phyloP scores from a whole-genome alignment of 2,888 invertebrate species.

The Charanyca ferruginea region DNA sequence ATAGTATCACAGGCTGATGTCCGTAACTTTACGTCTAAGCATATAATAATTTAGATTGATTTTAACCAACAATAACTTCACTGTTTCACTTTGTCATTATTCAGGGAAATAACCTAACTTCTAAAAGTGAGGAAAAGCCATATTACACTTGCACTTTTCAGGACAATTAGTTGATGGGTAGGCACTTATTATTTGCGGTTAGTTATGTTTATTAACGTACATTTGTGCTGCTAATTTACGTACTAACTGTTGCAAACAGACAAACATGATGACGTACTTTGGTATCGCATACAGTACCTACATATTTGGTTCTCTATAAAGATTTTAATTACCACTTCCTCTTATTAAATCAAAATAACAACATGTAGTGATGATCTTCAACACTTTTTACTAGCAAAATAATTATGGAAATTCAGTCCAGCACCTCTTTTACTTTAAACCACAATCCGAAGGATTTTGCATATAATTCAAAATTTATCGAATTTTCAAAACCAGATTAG shows the following conservation, averaged over 20 bases:
- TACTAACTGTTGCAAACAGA: neutral
- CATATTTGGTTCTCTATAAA: conserved; percentile 19
- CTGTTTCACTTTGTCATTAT: neutral
- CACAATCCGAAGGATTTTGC: too few relatives aligned
- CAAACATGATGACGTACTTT: conserved; percentile 31
- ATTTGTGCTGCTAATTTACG: neutral
- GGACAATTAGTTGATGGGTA: conserved; percentile 6
- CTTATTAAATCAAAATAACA: neutral
- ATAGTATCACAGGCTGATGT: too few relatives aligned
- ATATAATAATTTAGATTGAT: too few relatives aligned
- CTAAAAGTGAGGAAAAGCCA: neutral
- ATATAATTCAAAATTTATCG: too few relatives aligned
- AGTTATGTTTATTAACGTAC: conserved; percentile 8
- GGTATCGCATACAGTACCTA: neutral
- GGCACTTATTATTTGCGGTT: neutral
- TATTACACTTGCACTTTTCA: conserved; percentile 6
- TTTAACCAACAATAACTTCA: too few relatives aligned
- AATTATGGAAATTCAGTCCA: too few relatives aligned
- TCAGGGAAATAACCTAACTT: conserved; percentile 21
- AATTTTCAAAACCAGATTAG: too few relatives aligned
- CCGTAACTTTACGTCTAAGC: too few relatives aligned
- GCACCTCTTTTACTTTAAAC: too few relatives aligned
- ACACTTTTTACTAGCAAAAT: too few relatives aligned
- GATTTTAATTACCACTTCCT: neutral
- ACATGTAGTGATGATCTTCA: neutral